Evolutionary conservation across 2,888 invertebrate species (phyloP), one percentile per base, ranked within the genome.

Genomic region (Patella depressa): DNA sequence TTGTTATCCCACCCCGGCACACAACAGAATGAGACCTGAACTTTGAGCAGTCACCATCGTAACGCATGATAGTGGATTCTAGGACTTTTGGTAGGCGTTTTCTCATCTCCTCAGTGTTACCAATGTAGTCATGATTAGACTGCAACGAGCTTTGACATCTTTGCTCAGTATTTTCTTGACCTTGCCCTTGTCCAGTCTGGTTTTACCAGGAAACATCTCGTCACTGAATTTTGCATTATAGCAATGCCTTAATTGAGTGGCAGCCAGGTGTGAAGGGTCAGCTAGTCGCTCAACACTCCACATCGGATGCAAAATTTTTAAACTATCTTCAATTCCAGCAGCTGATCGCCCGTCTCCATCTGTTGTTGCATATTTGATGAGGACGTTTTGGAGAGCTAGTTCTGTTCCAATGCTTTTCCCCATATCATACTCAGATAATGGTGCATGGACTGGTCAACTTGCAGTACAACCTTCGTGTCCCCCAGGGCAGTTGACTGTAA

Each of bases 391-490:
- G 9, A 75, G 34, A 29, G 73, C 75, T n/a, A 78, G 19, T n/a
- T 75, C 45, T 15, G 24, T 54, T 4, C 75, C 78, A 2, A 78
- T 78, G 45, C 53, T 72, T 19, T 65, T 72, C 0, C 74, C 78
- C 75, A 75, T 73, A 14, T 17, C 65, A 15, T 45, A 74, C 59
- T 77, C 77, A 2, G 75, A 79, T 17, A 69, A 54, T 9, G 73
- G 75, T 70, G 53, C 73, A 55, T 70, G 53, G 69, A 29, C 12
- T 59, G 71, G 55, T 19, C 19, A 19, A 53, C 17, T 77, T 72
- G 75, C 74, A 17, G 79, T 79, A 57, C 75, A 77, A 2, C 76
- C 78, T 1, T 45, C 55, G 55, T 76, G 78, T 34, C 75, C 77
- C 17, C 55, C 55, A 55, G 55, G 55, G 17, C 55, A 55, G 55